These are phyloP conservation scores for Eutrigla gurnardus DNA, from an alignment of 2,797 vertebrate genomes.

Conservation along the genomic window DNA sequence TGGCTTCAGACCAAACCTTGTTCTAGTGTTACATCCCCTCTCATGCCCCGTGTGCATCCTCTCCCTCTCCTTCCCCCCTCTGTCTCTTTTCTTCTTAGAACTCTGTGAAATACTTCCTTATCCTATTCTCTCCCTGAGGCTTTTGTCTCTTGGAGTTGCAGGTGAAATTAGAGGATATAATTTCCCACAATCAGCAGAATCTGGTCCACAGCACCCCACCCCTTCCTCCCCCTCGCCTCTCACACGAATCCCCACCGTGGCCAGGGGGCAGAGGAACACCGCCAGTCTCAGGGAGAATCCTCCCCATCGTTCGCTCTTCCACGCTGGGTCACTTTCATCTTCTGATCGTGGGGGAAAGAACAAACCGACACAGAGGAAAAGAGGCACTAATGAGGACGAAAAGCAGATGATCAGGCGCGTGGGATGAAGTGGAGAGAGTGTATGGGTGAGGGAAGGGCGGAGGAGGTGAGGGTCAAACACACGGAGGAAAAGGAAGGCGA, in stretches of 20 bases:
- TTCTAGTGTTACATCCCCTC: slow-evolving; percentile 68
- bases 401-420: slow-evolving; percentile 44
- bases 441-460: slow-evolving; percentile 17
- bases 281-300: slow-evolving; percentile 61
- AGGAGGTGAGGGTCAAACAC: slow-evolving; percentile 39
- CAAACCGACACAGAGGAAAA: slow-evolving; percentile 56
- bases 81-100: slow-evolving; percentile 59
- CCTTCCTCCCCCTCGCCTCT: slow-evolving; percentile 27
- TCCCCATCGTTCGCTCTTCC: slow-evolving; percentile 41
- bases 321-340: slow-evolving; percentile 74
- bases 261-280: slow-evolving; percentile 70
- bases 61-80: slow-evolving; percentile 35
- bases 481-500: slow-evolving; percentile 15
- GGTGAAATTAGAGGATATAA: slow-evolving; percentile 80
- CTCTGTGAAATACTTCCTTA: slow-evolving; percentile 71
- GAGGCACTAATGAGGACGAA: slow-evolving; percentile 66
- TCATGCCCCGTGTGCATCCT: slow-evolving; percentile 49
- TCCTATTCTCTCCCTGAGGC: slow-evolving; percentile 70
- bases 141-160: slow-evolving; percentile 77
- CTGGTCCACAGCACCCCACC: slow-evolving; percentile 48
- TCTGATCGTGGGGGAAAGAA: slow-evolving; percentile 53
- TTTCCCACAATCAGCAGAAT: slow-evolving; percentile 81
- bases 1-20: slow-evolving; percentile 68
- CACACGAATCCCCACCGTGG: slow-evolving; percentile 55
- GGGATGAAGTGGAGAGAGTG: slow-evolving; percentile 39